Evolutionary conservation across 2,113 vertebrate species (phyloP).

Genomic region (Potamarius usumacintae): DNA sequence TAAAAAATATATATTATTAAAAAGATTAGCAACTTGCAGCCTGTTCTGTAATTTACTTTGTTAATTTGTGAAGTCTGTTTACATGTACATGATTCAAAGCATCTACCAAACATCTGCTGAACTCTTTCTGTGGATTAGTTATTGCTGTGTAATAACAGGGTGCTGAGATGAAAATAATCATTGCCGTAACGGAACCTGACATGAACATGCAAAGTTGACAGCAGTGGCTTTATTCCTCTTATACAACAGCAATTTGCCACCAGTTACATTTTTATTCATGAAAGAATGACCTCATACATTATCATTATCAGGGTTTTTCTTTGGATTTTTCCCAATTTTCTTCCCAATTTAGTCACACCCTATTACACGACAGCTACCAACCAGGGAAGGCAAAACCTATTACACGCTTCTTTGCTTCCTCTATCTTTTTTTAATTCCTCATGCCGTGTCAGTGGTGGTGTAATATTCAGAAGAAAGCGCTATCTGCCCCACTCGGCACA

Average conservation of each 20-base stretch:
- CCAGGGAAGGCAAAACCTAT: too few species aligned
- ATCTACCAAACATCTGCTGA: not conserved
- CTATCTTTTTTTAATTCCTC: too few species aligned
- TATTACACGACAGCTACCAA: too few species aligned
- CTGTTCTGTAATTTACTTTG: not conserved
- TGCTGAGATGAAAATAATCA: not conserved
- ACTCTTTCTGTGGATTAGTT: not conserved
- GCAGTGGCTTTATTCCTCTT: not conserved
- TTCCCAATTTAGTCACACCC: too few species aligned
- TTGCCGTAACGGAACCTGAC: not conserved
- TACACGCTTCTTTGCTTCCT: too few species aligned
- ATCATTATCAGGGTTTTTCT: not conserved
- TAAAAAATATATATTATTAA: too few species aligned
- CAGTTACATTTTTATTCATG: not conserved
- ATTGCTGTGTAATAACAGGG: not conserved
- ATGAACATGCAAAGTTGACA: not conserved
- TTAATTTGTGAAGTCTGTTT: not conserved
- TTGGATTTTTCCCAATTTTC: too few species aligned
- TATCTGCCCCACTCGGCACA: too few species aligned
- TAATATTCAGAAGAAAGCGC: too few species aligned
- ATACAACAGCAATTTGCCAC: not conserved
- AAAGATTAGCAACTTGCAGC: not conserved
- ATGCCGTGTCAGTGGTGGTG: too few species aligned
- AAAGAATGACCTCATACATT: not conserved
- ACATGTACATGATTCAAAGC: not conserved